Conservation (phyloP, 2,888 invertebrate species). For the Plagiodera versicolora region DNA sequence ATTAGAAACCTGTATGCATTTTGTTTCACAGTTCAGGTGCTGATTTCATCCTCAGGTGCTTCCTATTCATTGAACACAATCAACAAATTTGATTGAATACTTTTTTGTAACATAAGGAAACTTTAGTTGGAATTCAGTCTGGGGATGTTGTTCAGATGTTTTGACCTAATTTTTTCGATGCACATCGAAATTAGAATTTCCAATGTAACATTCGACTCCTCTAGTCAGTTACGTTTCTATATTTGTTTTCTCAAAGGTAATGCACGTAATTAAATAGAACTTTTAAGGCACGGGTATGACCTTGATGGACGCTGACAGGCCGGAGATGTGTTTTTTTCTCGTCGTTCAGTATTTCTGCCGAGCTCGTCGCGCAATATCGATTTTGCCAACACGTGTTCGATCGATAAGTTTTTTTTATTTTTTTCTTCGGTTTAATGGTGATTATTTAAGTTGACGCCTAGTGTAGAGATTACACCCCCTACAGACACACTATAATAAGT, state of each 20-base stretch:
- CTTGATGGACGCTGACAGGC: conserved; percentile 31
- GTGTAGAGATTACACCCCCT: too few relatives aligned
- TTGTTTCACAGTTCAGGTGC: too few relatives aligned
- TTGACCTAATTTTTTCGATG: conserved; percentile 8
- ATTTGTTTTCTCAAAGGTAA: conserved; percentile 37
- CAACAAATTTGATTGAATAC: too few relatives aligned
- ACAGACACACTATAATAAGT: too few relatives aligned
- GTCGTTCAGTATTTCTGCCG: conserved; percentile 13
- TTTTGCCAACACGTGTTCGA: conserved; percentile 3
- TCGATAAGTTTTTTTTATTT: conserved; percentile 1
- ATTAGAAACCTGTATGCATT: too few relatives aligned
- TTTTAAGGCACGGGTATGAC: conserved; percentile 33
- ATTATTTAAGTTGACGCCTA: neutral
- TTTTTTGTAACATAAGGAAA: too few relatives aligned
- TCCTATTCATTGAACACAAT: too few relatives aligned
- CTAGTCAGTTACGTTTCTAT: conserved; percentile 30
- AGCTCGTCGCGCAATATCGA: conserved; percentile 10
- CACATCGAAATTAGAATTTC: conserved; percentile 18
- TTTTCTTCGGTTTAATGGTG: neutral
- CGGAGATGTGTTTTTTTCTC: conserved; percentile 26
- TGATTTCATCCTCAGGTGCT: too few relatives aligned
- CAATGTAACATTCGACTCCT: conserved; percentile 13
- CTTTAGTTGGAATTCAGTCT: too few relatives aligned
- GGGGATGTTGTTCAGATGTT: neutral
- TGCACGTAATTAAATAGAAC: conserved; percentile 30